phyloP scores from a whole-genome alignment of 2,888 invertebrate genomes.

The Autographa gamma region DNA sequence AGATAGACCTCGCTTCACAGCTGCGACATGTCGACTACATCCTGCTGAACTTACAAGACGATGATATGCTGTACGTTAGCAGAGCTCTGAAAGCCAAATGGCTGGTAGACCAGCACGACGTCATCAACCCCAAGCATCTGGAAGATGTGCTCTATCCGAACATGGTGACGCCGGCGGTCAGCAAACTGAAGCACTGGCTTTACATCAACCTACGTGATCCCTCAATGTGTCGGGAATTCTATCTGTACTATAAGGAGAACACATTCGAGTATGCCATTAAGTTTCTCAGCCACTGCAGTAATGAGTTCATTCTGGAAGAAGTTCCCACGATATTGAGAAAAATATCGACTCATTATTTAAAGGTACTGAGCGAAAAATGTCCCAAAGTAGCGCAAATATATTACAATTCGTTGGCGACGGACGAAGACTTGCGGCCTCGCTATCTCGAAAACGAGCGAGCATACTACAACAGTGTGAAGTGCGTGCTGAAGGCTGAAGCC shows the following conservation, averaged over 20 bases:
- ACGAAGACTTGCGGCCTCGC: constrained; percentile 50
- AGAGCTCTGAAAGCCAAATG: constrained; percentile 74
- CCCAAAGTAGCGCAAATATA: constrained; percentile 67
- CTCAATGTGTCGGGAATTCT: constrained; percentile 69
- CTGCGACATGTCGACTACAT: constrained; percentile 70
- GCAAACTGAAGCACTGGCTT: constrained; percentile 72
- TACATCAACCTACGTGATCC: constrained; percentile 61
- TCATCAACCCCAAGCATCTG: constrained; percentile 73
- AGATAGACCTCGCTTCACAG: constrained; percentile 76
- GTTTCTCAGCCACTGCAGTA: constrained; percentile 68
- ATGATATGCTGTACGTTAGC: constrained; percentile 77
- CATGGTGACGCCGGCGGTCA: constrained; percentile 71
- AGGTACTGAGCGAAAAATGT: constrained; percentile 69
- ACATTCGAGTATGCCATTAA: constrained; percentile 66
- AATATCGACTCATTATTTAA: constrained; percentile 67
- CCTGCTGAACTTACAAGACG: constrained; percentile 69
- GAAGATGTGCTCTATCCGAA: constrained; percentile 71
- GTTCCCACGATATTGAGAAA: constrained; percentile 63
- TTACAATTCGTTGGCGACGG: constrained; percentile 64
- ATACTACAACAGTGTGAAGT: constrained; percentile 66
- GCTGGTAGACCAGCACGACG: constrained; percentile 67
- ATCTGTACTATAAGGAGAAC: constrained; percentile 65
- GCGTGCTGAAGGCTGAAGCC: constrained; percentile 66
- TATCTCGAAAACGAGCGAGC: constrained; percentile 56
- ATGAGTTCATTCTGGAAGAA: constrained; percentile 65